Evolutionary conservation across 1,140 invertebrate species (phyloP).

Genomic region (Polyergus mexicanus): DNA sequence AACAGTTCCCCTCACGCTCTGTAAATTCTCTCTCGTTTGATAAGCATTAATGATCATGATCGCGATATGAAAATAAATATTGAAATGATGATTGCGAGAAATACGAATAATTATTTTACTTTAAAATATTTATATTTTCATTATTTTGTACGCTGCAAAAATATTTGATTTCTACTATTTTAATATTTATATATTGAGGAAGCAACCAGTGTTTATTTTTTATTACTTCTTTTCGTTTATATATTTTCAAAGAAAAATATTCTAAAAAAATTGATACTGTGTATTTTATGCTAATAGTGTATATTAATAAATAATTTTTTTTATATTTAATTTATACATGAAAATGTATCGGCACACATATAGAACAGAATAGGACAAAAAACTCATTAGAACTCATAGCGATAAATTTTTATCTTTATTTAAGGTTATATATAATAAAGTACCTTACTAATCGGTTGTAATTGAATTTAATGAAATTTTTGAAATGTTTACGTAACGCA

Average conservation of each 20-base stretch:
- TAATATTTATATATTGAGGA: not conserved
- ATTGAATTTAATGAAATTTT: constrained; percentile 6
- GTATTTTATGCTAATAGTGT: no score
- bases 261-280: no score
- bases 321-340: not conserved
- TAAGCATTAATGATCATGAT: not conserved
- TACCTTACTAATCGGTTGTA: not conserved
- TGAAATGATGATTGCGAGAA: not conserved
- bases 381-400: not conserved
- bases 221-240: not conserved
- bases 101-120: not conserved
- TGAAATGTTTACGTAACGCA: constrained; percentile 4
- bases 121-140: not conserved
- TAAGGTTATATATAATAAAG: constrained; percentile 2
- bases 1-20: constrained; percentile 7
- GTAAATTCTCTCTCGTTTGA: constrained; percentile 19
- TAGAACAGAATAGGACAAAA: not conserved
- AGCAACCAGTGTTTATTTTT: not conserved
- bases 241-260: not conserved
- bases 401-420: constrained; percentile 13
- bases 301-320: constrained; percentile 5
- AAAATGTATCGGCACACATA: constrained; percentile 1
- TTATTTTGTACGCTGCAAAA: not conserved
- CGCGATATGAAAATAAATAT: not conserved
- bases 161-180: not conserved